These are phyloP conservation scores for Diarsia brunnea DNA, from an alignment of 2,888 invertebrate genomes.

Conservation along the genomic window DNA sequence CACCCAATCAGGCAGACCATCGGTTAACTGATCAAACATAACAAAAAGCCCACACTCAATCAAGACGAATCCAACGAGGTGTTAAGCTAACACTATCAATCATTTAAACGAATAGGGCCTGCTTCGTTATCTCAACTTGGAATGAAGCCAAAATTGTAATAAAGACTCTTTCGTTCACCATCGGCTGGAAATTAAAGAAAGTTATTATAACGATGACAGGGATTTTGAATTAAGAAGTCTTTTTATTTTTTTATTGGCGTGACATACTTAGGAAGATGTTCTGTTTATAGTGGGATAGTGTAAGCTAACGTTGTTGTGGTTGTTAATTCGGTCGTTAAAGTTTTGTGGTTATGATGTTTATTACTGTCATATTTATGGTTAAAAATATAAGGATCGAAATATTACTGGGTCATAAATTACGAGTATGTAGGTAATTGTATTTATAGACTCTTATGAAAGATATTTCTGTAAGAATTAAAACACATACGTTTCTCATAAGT, in stretches of 20 bases:
- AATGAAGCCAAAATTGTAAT: conserved; percentile 87
- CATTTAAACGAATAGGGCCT: conserved; percentile 77
- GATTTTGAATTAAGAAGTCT: conserved; percentile 64
- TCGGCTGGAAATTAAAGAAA: conserved; percentile 70
- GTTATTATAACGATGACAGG: conserved; percentile 67
- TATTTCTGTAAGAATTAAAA: background rate
- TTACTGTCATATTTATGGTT: conserved; percentile 35
- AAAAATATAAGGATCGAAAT: conserved; percentile 32
- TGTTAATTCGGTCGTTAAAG: conserved; percentile 53
- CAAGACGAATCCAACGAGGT: conserved; percentile 87
- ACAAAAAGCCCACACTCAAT: conserved; percentile 89
- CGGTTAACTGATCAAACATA: conserved; percentile 89
- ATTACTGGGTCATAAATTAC: conserved; percentile 8
- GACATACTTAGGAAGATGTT: conserved; percentile 57
- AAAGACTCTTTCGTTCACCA: conserved; percentile 86
- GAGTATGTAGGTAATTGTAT: conserved; percentile 10
- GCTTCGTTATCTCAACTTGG: conserved; percentile 84
- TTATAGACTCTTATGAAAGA: conserved; percentile 9
- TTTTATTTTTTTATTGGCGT: conserved; percentile 56
- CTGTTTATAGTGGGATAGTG: conserved; percentile 56
- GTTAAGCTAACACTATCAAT: conserved; percentile 88
- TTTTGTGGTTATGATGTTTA: conserved; percentile 46
- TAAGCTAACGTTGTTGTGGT: conserved; percentile 55
- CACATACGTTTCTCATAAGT: background rate
- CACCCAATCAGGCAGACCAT: conserved; percentile 85